Percentiles rank a stretch among this genome's conserved stretches.
Evolutionary conservation across 2,113 vertebrate species (phyloP).

Genomic region (Typhlomys cinereus): DNA sequence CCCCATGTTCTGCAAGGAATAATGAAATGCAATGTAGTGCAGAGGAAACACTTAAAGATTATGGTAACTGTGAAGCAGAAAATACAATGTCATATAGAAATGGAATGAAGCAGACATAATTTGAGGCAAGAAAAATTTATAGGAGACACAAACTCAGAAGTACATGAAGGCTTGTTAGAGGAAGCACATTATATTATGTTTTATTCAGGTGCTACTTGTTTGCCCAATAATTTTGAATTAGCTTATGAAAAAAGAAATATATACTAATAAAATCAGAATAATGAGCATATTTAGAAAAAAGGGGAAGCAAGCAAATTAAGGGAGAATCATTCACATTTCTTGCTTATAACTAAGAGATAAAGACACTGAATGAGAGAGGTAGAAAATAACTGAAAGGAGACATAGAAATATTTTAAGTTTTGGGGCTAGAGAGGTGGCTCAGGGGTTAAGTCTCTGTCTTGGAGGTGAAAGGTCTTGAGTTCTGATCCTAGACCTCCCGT

Average conservation of each 20-base stretch:
- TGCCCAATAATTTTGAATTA: conserved; percentile 2
- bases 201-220: neutral
- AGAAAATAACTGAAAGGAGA: conserved; percentile 16
- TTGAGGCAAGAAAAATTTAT: conserved; percentile 20
- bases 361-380: neutral
- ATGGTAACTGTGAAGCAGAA: neutral
- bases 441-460: no score
- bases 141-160: conserved; percentile 17
- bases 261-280: conserved; percentile 46
- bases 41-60: neutral
- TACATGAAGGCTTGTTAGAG: neutral
- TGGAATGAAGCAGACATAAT: neutral
- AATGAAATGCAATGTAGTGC: neutral
- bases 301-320: neutral
- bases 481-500: no score
- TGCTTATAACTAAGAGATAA: neutral
- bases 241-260: neutral
- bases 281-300: neutral
- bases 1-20: neutral
- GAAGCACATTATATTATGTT: neutral
- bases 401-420: neutral
- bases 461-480: no score
- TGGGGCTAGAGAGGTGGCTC: no score
- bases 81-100: neutral
- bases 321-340: neutral